Conservation (phyloP, 2,888 invertebrate species). For the Hecatera dysodea region DNA sequence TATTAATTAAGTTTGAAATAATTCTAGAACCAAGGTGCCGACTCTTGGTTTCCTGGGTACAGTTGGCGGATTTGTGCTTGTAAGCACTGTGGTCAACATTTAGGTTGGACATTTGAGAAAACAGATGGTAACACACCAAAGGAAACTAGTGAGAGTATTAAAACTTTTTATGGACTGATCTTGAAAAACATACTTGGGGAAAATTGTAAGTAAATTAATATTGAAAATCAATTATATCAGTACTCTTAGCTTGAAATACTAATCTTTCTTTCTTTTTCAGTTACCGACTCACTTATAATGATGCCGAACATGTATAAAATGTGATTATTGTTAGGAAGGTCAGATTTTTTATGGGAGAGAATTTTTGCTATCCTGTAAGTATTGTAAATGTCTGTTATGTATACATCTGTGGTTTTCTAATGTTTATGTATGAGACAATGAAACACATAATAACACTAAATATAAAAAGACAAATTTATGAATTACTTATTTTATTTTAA, state of each 20-base stretch:
- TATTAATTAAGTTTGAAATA: not conserved
- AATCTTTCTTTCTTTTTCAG: slow-evolving; percentile 79
- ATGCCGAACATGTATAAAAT: slow-evolving; percentile 88
- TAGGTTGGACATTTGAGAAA: slow-evolving; percentile 92
- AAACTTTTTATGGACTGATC: slow-evolving; percentile 86
- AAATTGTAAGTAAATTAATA: slow-evolving; percentile 82
- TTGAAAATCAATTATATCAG: not conserved
- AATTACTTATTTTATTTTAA: slow-evolving; percentile 64
- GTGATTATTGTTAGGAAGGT: slow-evolving; percentile 64
- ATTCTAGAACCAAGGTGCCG: slow-evolving; percentile 88
- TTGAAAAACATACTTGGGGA: slow-evolving; percentile 86
- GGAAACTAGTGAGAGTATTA: slow-evolving; percentile 68
- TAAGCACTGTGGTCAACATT: slow-evolving; percentile 91
- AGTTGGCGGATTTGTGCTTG: slow-evolving; percentile 92
- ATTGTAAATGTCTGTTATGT: slow-evolving; percentile 53
- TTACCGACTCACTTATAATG: slow-evolving; percentile 90
- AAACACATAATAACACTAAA: slow-evolving; percentile 53
- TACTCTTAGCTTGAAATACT: not conserved
- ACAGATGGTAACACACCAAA: slow-evolving; percentile 71
- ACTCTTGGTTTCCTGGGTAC: slow-evolving; percentile 93
- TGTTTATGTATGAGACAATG: slow-evolving; percentile 38
- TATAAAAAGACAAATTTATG: slow-evolving; percentile 61
- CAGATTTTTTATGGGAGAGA: slow-evolving; percentile 33
- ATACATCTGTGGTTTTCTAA: slow-evolving; percentile 41
- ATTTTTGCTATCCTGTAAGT: slow-evolving; percentile 47